A percentile compares a stretch with the other conserved stretches of the same genome.
Evolutionary conservation across 2,797 vertebrate species (phyloP).

Genomic region (Melanotaenia nigrans): DNA sequence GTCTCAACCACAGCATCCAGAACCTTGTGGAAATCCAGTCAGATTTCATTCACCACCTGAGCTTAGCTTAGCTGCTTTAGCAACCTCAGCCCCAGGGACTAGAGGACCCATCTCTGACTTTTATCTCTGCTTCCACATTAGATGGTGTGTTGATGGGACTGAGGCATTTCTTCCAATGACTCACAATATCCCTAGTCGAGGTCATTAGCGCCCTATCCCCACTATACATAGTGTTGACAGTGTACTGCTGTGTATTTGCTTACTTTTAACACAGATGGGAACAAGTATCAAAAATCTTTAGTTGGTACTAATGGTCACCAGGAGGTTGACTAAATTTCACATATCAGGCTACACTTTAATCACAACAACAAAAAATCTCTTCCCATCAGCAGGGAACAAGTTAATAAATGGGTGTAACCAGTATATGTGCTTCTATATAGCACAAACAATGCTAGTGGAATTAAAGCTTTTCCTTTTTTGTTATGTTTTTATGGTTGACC

Average conservation of each 20-base stretch:
- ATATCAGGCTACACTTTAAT: slow-evolving; percentile 26
- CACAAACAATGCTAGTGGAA: slow-evolving; percentile 9
- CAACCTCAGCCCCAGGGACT: no score
- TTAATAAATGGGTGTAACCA: slow-evolving; percentile 39
- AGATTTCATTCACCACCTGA: no score
- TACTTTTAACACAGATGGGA: slow-evolving; percentile 44
- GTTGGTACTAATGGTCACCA: slow-evolving; percentile 31
- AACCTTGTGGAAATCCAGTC: no score
- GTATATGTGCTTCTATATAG: slow-evolving; percentile 14
- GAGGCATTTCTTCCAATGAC: no score
- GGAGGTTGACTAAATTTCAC: not conserved
- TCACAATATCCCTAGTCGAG: no score
- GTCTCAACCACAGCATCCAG: no score
- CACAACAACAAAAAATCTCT: slow-evolving; percentile 12
- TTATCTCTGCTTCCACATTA: no score
- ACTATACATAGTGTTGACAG: no score
- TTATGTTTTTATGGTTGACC: not conserved
- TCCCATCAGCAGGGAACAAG: slow-evolving; percentile 28
- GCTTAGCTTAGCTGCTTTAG: no score
- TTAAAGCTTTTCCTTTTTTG: slow-evolving; percentile 2
- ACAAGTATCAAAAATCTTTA: slow-evolving; percentile 35
- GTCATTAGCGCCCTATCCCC: no score
- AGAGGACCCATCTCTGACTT: no score
- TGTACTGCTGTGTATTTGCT: slow-evolving; percentile 9
- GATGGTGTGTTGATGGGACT: no score